Evolutionary conservation across 2,888 invertebrate genomes (phyloP), one percentile per base, ranked within the genome.

Genomic region (Notocelia uddmanniana): DNA sequence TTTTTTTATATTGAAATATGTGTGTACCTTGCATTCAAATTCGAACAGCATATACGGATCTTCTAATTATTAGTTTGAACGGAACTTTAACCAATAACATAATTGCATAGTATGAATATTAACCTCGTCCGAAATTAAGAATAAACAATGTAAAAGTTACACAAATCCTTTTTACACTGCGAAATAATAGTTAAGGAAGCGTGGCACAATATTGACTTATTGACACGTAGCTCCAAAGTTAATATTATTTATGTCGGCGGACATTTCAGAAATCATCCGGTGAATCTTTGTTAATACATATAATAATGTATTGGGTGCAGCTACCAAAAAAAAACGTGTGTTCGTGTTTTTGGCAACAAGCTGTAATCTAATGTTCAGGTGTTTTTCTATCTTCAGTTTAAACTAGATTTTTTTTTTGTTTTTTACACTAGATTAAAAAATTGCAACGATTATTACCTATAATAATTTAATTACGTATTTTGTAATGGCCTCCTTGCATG

Each of bases 221-320:
- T 63, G 64, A 64, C 52, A 54, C 37, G 54, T 34, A 9, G 50
- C 37, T 8, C 31, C 26, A 50, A 54, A 52, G 37, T 54, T 63
- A 50, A 63, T 31, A 34, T 21, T 54, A 34, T 64, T 54, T 37
- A 34, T 54, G 54, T 8, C 64, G 64, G 54, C 52, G 64, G 64
- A 64, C 37, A 64, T 64, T 64, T 64, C 52, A 6, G 37, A 64
- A 63, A 64, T 54, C 54, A 54, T 64, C 64, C 64, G 64, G 64
- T 11, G 2, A 31, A 31, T 13, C 41, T 15, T 15, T 10, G 10
- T 3, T 48, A 11, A 23, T 62, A 13, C 41, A n/a, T n/a, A n/a
- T 18, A 10, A 18, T 15, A 31, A 62, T 48, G 19, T 23, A 62
- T 26, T 23, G 45, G 23, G 6, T 23, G n/a, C 19, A 41, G 41